These are phyloP conservation scores for Andrena dorsata DNA, from an alignment of 2,888 invertebrate genomes.

Conservation along the genomic window DNA sequence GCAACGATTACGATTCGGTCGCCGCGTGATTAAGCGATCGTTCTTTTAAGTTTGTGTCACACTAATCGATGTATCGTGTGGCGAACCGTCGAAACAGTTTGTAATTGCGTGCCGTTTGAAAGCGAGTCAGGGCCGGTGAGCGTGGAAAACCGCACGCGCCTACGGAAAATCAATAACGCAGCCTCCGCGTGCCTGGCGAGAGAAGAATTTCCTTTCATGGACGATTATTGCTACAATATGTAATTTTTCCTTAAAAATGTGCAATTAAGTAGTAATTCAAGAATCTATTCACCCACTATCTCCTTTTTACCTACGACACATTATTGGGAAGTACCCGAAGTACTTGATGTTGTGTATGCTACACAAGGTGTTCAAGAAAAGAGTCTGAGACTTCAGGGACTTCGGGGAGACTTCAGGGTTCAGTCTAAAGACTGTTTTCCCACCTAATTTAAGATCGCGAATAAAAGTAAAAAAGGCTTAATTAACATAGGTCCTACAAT, in stretches of 20 bases:
- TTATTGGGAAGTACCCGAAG: too few relatives aligned
- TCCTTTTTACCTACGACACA: background rate
- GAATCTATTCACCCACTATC: background rate
- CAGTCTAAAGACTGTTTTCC: too few relatives aligned
- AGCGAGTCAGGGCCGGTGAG: constrained; percentile 59
- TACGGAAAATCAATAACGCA: constrained; percentile 74
- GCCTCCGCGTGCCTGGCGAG: constrained; percentile 60
- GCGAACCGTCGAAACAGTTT: constrained; percentile 42
- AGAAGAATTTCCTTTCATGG: constrained; percentile 53
- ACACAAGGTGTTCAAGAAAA: too few relatives aligned
- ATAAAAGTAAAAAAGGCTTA: too few relatives aligned
- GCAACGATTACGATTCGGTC: background rate
- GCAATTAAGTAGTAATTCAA: constrained; percentile 1
- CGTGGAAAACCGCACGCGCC: constrained; percentile 74
- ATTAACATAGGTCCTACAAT: too few relatives aligned
- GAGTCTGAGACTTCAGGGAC: too few relatives aligned
- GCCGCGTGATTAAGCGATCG: constrained; percentile 15
- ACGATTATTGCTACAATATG: constrained; percentile 40
- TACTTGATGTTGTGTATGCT: too few relatives aligned
- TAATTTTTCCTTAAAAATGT: constrained; percentile 18
- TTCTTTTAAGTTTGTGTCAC: constrained; percentile 31
- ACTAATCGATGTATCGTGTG: constrained; percentile 20
- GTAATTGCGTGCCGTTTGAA: constrained; percentile 63
- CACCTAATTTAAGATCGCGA: too few relatives aligned
- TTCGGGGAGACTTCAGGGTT: too few relatives aligned